Evolutionary conservation across 2,888 invertebrate genomes (phyloP), one percentile per base, ranked within the genome.

Genomic region (Mythimna loreyi): DNA sequence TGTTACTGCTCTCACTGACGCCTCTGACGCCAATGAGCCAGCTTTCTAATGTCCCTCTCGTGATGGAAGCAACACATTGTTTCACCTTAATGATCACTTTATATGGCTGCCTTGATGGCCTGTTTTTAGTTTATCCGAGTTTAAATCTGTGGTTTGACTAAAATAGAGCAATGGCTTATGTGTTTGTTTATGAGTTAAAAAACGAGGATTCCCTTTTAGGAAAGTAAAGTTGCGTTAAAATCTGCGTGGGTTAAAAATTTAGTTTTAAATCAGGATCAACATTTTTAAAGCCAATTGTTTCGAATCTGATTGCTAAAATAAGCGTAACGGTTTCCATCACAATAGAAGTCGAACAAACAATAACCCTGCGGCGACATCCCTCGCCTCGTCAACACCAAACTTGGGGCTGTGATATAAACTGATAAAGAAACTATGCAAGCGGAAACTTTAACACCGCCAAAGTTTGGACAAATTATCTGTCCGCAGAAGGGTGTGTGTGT

Each of bases 391-490:
- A 86, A 85, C 83, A 78, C 79, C 66, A 75, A 83, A 84, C 78
- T 84, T 76, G 61, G 65, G 77, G 56, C 73, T 63, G 69, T 80
- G 84, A 85, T 84, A 79, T 85, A 85, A 86, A 87, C 86, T 88
- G 89, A 90, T 89, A 88, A 90, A 88, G 90, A 88, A 90, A 87
- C 89, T 87, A 87, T 81, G 77, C 80, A 80, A 84, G 84, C 82
- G 81, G 81, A 85, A 89, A 90, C 85, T 89, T 86, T 85, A 84
- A 80, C 84, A 82, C 77, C 81, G 75, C 71, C 66, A 59, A 90
- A 90, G 83, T 91, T 89, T 82, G 85, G 85, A 89, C 89, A 92
- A 91, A 89, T 91, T 90, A 90, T 91, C 87, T 86, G 81, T 84
- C 87, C 83, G 83, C 83, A 79, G 81, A 82, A 83, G 86, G 86